Evolutionary conservation across 1,140 invertebrate genomes (phyloP).

Genomic region (Goniozus legneri): DNA sequence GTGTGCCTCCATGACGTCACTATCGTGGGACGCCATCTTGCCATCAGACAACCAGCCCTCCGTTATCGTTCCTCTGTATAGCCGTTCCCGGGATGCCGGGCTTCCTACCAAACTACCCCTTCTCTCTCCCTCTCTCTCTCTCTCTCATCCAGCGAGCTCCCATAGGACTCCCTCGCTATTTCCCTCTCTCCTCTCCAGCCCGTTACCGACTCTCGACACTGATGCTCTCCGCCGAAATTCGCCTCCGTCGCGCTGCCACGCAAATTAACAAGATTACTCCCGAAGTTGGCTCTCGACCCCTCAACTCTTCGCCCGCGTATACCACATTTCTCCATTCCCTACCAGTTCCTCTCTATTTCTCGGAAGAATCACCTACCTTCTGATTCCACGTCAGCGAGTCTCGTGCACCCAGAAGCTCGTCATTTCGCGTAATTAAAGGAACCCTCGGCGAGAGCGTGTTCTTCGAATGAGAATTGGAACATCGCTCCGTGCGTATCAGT

Average conservation of each 20-base stretch:
- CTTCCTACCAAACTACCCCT: conserved; percentile 6
- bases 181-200: not conserved
- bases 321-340: not conserved
- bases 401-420: no score
- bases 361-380: conserved; percentile 8
- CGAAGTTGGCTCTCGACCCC: conserved; percentile 13
- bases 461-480: no score
- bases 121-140: not conserved
- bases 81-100: not conserved
- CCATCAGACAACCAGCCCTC: conserved; percentile 53
- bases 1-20: conserved; percentile 43
- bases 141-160: no score
- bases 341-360: not conserved
- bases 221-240: conserved; percentile 9
- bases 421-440: no score
- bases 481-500: no score
- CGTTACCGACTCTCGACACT: not conserved
- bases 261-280: conserved; percentile 34
- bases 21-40: conserved; percentile 56
- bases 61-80: conserved; percentile 39
- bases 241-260: conserved; percentile 16
- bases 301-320: not conserved
- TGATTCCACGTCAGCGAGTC: no score
- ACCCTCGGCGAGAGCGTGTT: no score
- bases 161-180: not conserved